Evolutionary conservation across 2,888 invertebrate genomes (phyloP), one percentile per base, ranked within the genome.

Genomic region (Spisula solida): DNA sequence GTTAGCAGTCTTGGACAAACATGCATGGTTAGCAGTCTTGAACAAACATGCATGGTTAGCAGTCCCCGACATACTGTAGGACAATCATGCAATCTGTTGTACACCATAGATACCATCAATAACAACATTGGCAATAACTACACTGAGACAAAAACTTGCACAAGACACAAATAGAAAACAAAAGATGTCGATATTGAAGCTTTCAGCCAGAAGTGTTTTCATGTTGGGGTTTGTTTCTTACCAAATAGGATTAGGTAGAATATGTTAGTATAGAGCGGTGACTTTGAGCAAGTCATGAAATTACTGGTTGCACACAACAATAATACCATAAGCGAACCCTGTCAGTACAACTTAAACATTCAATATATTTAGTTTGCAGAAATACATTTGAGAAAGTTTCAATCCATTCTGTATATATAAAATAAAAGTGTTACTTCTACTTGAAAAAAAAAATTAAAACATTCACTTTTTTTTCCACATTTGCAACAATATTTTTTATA

Each of bases 201-300:
- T 25, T n/a, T 66, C 60, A 66, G 60, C 60, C n/a, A 66, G 60
- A 66, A 66, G 60, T 66, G 60, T 25, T 66, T 66, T 66, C 56
- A 66, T 66, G 60, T 66, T 66, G 60, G 60, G 25, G 60, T 25
- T 41, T 66, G n/a, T 25, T 66, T 66, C 25, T 66, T 66, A 66
- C 60, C 60, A 66, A 56, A 56, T n/a, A 56, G 12, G 60, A 66
- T n/a, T 25, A 66, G 60, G 25, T 10, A 66, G 60, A 66, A 12
- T 66, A 25, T 25, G 60, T 66, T 66, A 66, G 60, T 66, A 66
- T 10, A 66, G 60, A 25, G 12, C 20, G 41, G 25, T 25, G 60
- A 66, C 60, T 66, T 25, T 12, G 25, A 66, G 60, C 25, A 12
- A 66, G 60, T 66, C 2, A 25, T n/a, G n/a, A n/a, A n/a, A 10